Evolutionary conservation across 2,888 invertebrate genomes (phyloP), one percentile per base, ranked within the genome.

Genomic region (Sthenelais limicola): DNA sequence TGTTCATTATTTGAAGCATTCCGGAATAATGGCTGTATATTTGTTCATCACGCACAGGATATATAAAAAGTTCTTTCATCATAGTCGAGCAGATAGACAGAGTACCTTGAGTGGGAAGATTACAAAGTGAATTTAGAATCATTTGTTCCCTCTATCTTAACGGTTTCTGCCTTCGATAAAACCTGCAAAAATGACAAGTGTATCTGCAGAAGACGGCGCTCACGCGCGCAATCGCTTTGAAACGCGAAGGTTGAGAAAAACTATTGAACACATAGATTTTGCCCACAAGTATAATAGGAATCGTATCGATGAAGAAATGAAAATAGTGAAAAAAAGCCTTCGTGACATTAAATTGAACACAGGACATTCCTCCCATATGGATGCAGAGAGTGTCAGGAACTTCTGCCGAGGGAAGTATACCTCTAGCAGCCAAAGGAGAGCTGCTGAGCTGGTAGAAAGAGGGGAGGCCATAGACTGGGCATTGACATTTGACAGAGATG

Each of bases 171-270:
- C n/a, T n/a, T n/a, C n/a, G 43, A 12, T 12, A 18, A 43, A 43
- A 43, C 43, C 9, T 12, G 9, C 43, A 43, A 18, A 43, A 3
- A 52, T 24, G 2, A 52, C 24, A 24, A 56, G 56, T 32, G 32
- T 32, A 1, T 30, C 26, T 4, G n/a, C n/a, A n/a, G 56, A 56
- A 21, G 56, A 56, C n/a, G 21, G 56, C 3, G 56, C 56, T 1
- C 56, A 56, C 32, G 56, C 56, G 15, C 56, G 56, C 12, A 56
- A 56, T 21, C 56, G 56, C 12, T 56, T 56, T 32, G 56, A 56
- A 15, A 56, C 30, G n/a, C 28, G 56, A 3, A 32, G 56, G 30
- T 33, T 56, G 12, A 12, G 32, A 15, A 56, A 56, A 21, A 5
- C 30, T 1, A 56, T 56, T 32, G 56, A 56, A 24, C 56, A 56